phyloP scores from a whole-genome alignment of 30 jellyfish, hydroid and myxozoan genomes.

The Haliclystus octoradiatus region DNA sequence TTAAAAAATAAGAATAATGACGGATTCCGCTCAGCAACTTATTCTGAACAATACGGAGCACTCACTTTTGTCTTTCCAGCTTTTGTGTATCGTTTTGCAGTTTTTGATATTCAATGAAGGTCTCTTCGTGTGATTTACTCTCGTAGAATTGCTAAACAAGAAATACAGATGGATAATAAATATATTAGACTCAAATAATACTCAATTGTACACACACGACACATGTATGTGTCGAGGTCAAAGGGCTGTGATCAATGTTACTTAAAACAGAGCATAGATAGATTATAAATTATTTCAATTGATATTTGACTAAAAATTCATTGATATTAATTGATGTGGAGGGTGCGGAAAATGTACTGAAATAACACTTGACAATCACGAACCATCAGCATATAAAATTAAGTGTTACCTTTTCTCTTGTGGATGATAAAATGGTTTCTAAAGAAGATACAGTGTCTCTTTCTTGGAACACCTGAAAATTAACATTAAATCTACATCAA shows the following conservation, averaged over 20 bases:
- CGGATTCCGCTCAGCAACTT: neutral
- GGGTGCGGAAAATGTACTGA: too few relatives aligned
- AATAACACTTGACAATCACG: too few relatives aligned
- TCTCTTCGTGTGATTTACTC: conserved; percentile 71
- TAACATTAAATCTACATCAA: neutral
- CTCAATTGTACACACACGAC: too few relatives aligned
- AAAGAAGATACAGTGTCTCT: conserved; percentile 45
- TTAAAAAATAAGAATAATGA: neutral
- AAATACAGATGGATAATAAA: too few relatives aligned
- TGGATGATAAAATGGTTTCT: conserved; percentile 72
- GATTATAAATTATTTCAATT: too few relatives aligned
- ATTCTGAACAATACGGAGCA: neutral
- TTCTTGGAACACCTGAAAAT: conserved; percentile 60
- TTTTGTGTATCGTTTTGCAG: conserved; percentile 31
- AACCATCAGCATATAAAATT: too few relatives aligned
- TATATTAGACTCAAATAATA: too few relatives aligned
- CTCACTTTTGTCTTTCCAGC: conserved; percentile 74
- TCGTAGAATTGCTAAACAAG: conserved; percentile 58
- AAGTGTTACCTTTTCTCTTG: conserved; percentile 81
- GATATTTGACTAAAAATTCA: too few relatives aligned
- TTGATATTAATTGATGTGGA: too few relatives aligned
- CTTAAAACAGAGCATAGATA: too few relatives aligned
- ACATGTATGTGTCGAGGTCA: too few relatives aligned
- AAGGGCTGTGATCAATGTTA: too few relatives aligned
- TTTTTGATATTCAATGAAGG: conserved; percentile 46